Evolutionary conservation across 2,113 vertebrate species (phyloP).

Genomic region (Barnardius zonarius): DNA sequence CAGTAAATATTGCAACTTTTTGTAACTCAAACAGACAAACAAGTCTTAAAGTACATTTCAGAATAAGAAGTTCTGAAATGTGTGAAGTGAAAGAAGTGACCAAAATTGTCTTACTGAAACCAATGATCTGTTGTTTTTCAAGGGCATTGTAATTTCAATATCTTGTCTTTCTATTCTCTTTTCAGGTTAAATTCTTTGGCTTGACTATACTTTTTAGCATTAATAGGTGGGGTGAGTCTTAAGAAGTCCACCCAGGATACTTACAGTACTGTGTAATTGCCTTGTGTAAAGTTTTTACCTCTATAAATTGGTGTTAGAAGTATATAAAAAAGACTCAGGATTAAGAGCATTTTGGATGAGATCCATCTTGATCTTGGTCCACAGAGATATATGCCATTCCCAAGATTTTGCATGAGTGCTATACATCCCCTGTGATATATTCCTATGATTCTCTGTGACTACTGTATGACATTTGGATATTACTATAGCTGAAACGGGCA

Average conservation of each 20-base stretch:
- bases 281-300: neutral
- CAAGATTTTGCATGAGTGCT: neutral
- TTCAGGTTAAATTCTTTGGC: neutral
- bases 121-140: neutral
- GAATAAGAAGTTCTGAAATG: neutral
- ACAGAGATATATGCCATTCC: neutral
- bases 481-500: neutral
- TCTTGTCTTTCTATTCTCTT: neutral
- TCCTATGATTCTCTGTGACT: neutral
- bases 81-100: neutral
- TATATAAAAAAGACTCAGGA: fast-evolving
- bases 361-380: neutral
- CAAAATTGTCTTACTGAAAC: neutral
- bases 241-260: neutral
- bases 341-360: neutral
- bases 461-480: neutral
- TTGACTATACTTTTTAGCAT: neutral
- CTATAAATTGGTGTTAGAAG: neutral
- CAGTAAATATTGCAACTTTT: neutral
- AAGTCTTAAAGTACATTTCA: neutral
- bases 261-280: neutral
- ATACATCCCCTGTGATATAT: neutral
- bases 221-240: neutral
- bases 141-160: neutral
- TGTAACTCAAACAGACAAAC: neutral